Conservation (phyloP, 2,113 vertebrate species). For the Podarcis muralis region DNA sequence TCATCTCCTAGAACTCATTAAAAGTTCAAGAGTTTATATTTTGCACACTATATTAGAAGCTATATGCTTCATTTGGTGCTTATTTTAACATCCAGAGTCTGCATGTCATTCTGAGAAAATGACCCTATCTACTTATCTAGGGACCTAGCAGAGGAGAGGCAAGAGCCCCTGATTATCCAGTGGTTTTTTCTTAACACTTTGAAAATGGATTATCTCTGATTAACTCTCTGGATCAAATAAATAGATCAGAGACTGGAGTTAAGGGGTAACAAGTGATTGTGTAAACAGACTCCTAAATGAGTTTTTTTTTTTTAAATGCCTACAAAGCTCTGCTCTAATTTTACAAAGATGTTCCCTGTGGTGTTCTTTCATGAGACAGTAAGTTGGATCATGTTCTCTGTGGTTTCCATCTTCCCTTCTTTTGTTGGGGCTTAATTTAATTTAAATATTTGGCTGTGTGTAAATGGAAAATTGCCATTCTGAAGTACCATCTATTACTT, state of each 20-base stretch:
- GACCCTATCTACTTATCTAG: not conserved
- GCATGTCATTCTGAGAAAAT: not conserved
- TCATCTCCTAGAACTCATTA: not conserved
- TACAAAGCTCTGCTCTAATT: not conserved
- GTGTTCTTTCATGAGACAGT: not conserved
- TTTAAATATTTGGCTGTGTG: constrained; percentile 62
- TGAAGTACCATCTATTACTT: constrained; percentile 34
- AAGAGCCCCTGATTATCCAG: not conserved
- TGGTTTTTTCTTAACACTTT: not conserved
- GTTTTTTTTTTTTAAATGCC: not conserved
- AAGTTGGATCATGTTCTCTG: not conserved
- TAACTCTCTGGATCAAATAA: not conserved
- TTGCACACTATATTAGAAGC: not conserved
- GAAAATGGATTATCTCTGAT: not conserved
- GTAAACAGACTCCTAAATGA: constrained; percentile 4
- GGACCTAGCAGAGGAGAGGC: not conserved
- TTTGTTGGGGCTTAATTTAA: constrained; percentile 53
- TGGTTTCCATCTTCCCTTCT: constrained; percentile 38
- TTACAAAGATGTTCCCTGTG: not conserved
- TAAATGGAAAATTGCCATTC: constrained; percentile 52
- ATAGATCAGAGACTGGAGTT: not conserved
- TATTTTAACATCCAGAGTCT: not conserved
- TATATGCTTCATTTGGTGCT: not conserved
- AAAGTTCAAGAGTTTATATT: not conserved
- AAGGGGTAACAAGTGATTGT: not conserved